A percentile compares a stretch with the other conserved stretches of the same genome.
phyloP scores from a whole-genome alignment of 2,113 vertebrate genomes.

The Amphilophus citrinellus region DNA sequence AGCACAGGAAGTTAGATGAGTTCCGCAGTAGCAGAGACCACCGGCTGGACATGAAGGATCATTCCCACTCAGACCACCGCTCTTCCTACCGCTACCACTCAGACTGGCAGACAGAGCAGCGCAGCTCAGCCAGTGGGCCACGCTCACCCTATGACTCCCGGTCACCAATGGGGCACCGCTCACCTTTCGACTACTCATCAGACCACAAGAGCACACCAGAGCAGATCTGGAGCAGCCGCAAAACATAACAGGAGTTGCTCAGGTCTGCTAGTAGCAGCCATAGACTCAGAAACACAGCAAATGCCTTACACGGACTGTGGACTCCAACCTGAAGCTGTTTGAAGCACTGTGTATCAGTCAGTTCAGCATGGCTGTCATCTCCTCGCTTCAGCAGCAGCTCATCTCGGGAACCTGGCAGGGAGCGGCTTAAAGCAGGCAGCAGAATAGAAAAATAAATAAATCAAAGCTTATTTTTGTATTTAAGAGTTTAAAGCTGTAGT shows the following conservation, averaged over 20 bases:
- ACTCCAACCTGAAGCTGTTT: slow-evolving; percentile 81
- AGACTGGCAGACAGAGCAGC: slow-evolving; percentile 95
- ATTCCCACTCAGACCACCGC: slow-evolving; percentile 88
- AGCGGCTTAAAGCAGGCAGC: slow-evolving; percentile 55
- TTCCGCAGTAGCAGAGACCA: slow-evolving; percentile 90
- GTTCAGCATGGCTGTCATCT: slow-evolving; percentile 89
- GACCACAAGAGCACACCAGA: slow-evolving; percentile 98
- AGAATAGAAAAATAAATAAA: slow-evolving; percentile 42
- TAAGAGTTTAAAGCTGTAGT: slow-evolving; percentile 91
- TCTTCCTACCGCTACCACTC: slow-evolving; percentile 93
- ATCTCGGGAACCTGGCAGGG: slow-evolving; percentile 80
- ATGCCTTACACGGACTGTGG: slow-evolving; percentile 96
- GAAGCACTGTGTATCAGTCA: slow-evolving; percentile 84
- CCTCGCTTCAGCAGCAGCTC: slow-evolving; percentile 81
- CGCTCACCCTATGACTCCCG: slow-evolving; percentile 92
- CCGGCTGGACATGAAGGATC: slow-evolving; percentile 91
- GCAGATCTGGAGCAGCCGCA: slow-evolving; percentile 95
- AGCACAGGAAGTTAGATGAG: slow-evolving; percentile 95
- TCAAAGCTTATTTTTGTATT: slow-evolving; percentile 96
- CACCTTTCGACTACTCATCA: slow-evolving; percentile 93
- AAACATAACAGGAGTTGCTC: slow-evolving; percentile 91
- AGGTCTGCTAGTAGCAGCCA: slow-evolving; percentile 84
- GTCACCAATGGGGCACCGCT: slow-evolving; percentile 89
- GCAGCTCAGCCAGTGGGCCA: slow-evolving; percentile 90
- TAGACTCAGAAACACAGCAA: slow-evolving; percentile 92